phyloP scores from a whole-genome alignment of 2,113 vertebrate genomes.

The Trachemys scripta region DNA sequence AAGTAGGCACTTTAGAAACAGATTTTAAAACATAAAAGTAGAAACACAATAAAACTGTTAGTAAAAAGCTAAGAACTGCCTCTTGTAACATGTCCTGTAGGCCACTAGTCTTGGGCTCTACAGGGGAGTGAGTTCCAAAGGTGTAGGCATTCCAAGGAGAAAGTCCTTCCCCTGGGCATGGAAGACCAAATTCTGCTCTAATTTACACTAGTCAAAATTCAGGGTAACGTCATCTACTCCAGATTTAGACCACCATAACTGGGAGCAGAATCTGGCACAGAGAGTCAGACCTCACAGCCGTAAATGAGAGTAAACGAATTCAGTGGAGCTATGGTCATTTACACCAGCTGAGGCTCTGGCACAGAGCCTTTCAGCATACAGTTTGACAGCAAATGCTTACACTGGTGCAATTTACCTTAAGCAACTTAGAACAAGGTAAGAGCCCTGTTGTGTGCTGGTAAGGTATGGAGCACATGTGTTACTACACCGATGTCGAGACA shows the following conservation, averaged over 20 bases:
- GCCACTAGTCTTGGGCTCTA: not conserved
- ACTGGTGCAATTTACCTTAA: not conserved
- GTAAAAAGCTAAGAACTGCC: not conserved
- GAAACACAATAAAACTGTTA: not conserved
- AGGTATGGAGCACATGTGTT: not conserved
- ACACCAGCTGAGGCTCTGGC: not conserved
- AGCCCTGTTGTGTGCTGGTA: not conserved
- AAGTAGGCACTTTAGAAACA: not conserved
- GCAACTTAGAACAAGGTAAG: not conserved
- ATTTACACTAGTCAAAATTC: not conserved
- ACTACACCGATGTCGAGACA: not conserved
- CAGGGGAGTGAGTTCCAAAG: not conserved
- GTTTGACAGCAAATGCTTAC: not conserved
- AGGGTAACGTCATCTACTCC: not conserved
- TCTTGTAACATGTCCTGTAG: not conserved
- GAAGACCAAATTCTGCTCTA: conserved; percentile 20
- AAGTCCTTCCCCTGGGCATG: not conserved
- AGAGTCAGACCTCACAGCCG: not conserved
- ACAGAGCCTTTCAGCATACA: not conserved
- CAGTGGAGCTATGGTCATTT: not conserved
- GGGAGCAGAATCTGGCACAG: not conserved
- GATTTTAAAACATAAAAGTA: not conserved
- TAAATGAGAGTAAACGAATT: not conserved
- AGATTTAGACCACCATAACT: not conserved
- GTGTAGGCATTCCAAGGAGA: not conserved